phyloP scores from a whole-genome alignment of 2,888 invertebrate species.

The Uropetala carovei region DNA sequence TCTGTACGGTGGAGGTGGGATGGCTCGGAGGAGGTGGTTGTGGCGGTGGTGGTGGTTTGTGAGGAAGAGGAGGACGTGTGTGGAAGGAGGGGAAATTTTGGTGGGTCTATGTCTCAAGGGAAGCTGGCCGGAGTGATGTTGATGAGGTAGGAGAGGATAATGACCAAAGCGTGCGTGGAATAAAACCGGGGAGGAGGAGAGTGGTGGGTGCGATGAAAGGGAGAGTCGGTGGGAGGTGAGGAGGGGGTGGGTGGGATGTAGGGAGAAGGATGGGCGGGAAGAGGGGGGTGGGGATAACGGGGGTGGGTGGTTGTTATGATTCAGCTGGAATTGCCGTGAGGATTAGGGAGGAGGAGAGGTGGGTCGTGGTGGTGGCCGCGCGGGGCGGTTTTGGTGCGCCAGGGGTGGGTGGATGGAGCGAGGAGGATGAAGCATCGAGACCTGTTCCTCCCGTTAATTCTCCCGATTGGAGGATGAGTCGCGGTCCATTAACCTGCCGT shows the following conservation, averaged over 20 bases:
- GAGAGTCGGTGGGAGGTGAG: slow-evolving; percentile 10
- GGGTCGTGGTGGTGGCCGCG: background rate
- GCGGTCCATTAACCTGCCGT: slow-evolving; percentile 45
- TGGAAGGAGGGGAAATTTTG: background rate
- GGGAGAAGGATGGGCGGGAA: slow-evolving; percentile 3
- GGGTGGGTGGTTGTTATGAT: slow-evolving; percentile 39
- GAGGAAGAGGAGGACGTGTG: slow-evolving; percentile 2
- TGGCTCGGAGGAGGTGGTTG: background rate
- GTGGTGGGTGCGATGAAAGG: background rate
- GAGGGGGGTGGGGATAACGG: background rate
- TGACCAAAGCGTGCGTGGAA: slow-evolving; percentile 62
- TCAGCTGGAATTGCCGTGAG: slow-evolving; percentile 49
- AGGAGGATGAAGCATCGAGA: background rate
- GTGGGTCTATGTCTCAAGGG: slow-evolving; percentile 19
- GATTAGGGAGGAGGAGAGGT: slow-evolving; percentile 10
- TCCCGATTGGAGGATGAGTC: slow-evolving; percentile 45
- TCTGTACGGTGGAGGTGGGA: background rate
- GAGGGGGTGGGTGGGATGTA: slow-evolving; percentile 20
- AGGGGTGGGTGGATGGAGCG: background rate
- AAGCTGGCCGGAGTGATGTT: slow-evolving; percentile 41
- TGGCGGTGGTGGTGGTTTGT: background rate
- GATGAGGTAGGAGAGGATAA: slow-evolving; percentile 60
- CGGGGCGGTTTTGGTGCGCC: background rate
- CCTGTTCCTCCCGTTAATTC: slow-evolving; percentile 40
- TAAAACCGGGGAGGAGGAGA: slow-evolving; percentile 9